Base-by-base conservation (phyloP, 2,888 invertebrate genomes). In the Drosophila hamatofila region DNA sequence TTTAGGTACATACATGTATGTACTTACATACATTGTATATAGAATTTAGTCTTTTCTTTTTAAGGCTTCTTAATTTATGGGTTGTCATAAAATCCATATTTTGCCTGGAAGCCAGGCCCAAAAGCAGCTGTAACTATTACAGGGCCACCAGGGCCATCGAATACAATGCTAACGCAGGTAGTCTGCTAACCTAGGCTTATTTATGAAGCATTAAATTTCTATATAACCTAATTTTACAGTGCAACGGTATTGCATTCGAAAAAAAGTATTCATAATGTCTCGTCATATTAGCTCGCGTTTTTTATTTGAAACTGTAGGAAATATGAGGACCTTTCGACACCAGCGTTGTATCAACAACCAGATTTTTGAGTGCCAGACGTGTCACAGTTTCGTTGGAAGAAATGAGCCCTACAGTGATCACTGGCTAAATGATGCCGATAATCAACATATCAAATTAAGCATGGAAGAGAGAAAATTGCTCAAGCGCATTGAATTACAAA, bases 351-450 rank as follows among this genome's bases (percentile, higher is more conserved):
- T 59, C 4, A 72, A 72, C 18, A 67, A 67, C 23, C 30, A 37
- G 3, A 42, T 37, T 14, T 46, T 71, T 6, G 67, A 88, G 2
- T 88, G 83, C 14, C 55, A 44, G 8, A 78, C 57, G 21, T 83
- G 86, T n/a, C 44, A 42, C 7, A 88, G 59, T 42, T 9, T 25
- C 6, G 83, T 80, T 4, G 55, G 21, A 0, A 30, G 16, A 16
- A 35, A 48, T 16, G 78, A 74, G 8, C 83, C 88, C 2, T 83
- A 75, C 48, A 72, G 61, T 44, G 75, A 78, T 49, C 83, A 88
- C 27, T 83, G 88, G 88, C 7, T 69, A 1, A 33, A 25, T 7
- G 18, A 23, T 2, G 16, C 25, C 1, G 61, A 68, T 55, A 61
- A 46, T 0, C 49, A 76, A 18, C 66, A 69, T 8, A 67, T 78